phyloP scores from a whole-genome alignment of 2,888 invertebrate species.

The Ypsolopha sequella region DNA sequence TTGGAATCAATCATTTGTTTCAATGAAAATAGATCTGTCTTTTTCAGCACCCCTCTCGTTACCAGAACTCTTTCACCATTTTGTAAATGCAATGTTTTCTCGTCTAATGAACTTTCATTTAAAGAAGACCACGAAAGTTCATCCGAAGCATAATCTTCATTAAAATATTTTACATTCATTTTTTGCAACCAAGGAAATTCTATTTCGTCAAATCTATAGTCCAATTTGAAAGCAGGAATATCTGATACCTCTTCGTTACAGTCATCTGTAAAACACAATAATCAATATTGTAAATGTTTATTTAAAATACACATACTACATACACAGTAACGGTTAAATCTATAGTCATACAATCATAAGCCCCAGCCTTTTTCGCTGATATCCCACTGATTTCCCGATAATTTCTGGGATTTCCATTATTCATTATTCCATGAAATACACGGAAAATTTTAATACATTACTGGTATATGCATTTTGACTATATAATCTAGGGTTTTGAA shows the following conservation, averaged over 20 bases:
- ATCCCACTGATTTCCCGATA: no score
- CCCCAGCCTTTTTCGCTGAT: no score
- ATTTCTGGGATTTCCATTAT: no score
- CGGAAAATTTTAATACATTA: no score
- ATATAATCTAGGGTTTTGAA: no score
- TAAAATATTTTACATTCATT: not conserved
- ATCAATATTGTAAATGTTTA: no score
- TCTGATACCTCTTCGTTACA: conserved; percentile 21
- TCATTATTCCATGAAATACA: no score
- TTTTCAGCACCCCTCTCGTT: conserved; percentile 17
- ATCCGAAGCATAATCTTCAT: not conserved
- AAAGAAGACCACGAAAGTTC: not conserved
- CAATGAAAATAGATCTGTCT: conserved; percentile 26
- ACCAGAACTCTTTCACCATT: conserved; percentile 8
- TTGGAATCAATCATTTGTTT: conserved; percentile 22
- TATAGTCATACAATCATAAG: no score
- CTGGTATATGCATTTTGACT: no score
- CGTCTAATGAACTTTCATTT: not conserved
- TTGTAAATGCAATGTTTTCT: not conserved
- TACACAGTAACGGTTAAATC: no score
- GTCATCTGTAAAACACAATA: conserved; percentile 16
- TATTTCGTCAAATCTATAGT: conserved; percentile 23
- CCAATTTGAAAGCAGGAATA: conserved; percentile 30
- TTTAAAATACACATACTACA: no score
- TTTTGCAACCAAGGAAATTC: conserved; percentile 16